Evolutionary conservation across 2,113 vertebrate genomes (phyloP), one percentile per base, ranked within the genome.

Genomic region (Blennius ocellaris): DNA sequence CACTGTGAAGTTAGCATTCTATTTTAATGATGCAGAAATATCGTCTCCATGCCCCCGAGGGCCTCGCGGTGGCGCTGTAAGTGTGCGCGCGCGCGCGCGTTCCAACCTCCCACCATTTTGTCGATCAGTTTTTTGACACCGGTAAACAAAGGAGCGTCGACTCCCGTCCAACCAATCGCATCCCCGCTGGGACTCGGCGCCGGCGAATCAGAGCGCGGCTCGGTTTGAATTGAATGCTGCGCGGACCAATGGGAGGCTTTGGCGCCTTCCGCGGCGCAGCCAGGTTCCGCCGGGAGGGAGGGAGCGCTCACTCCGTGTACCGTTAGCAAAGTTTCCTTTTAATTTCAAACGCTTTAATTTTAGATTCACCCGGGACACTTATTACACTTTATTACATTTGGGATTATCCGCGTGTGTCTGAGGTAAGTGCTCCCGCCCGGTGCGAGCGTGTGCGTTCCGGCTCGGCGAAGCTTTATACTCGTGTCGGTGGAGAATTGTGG

Each of bases 241-340:
- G 1, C 0, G 1, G 69, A 41, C 94, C 94, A 95, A 94, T 95
- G 77, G 80, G 30, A 11, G 15, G 36, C n/a, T 87, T 94, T 94
- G 89, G 92, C 94, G 94, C 94, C 92, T 90, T 93, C 82, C 49
- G 9, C 54, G 64, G 72, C 39, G 75, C 85, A 85, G 87, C 88
- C 87, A 74, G 85, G 70, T 80, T 78, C 81, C 39, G 66, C 61
- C n/a, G 59, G 8, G 58, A 93, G 92, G 92, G 93, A 89, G 93
- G 92, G 86, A 80, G 85, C 49, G 50, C 76, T 57, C 50, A 40
- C 40, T 81, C 87, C 87, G 88, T 90, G 87, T 90, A 69, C 66
- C 68, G 61, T 66, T 49, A 57, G 73, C 39, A 8, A 50, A 62
- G 54, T 75, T 54, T 12, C 65, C 76, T 82, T 85, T 82, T 52